phyloP scores from a whole-genome alignment of 2,797 vertebrate genomes.

The Spinibarbus caldwelli region DNA sequence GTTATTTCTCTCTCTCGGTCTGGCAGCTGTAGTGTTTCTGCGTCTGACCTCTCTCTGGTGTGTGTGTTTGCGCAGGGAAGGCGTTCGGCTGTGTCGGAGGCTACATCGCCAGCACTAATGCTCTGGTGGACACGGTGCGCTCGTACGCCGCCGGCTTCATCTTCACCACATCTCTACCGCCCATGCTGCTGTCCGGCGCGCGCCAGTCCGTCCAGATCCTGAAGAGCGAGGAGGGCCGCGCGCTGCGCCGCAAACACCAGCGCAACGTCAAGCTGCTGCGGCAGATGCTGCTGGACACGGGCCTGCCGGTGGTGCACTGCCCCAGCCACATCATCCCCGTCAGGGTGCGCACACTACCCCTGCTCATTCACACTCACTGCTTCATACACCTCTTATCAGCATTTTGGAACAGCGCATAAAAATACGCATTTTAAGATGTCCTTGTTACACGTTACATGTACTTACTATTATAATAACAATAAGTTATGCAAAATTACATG shows the following conservation, averaged over 20 bases:
- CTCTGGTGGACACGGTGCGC: slow-evolving; percentile 87
- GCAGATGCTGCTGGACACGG: slow-evolving; percentile 96
- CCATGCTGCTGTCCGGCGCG: slow-evolving; percentile 93
- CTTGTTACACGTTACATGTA: too few species aligned
- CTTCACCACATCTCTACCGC: slow-evolving; percentile 93
- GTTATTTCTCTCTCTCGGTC: too few species aligned
- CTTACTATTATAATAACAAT: too few species aligned
- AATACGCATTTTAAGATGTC: too few species aligned
- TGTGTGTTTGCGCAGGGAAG: slow-evolving; percentile 77
- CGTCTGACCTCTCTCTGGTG: background rate
- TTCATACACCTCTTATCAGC: too few species aligned
- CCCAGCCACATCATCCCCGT: slow-evolving; percentile 98
- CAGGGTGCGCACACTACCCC: slow-evolving; percentile 74
- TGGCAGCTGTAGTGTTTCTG: background rate
- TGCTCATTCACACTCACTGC: too few species aligned
- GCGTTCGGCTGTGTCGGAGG: slow-evolving; percentile 91
- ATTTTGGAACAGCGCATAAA: too few species aligned
- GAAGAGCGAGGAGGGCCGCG: slow-evolving; percentile 86
- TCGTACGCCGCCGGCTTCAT: slow-evolving; percentile 92
- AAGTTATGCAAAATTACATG: too few species aligned
- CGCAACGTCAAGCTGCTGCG: slow-evolving; percentile 94
- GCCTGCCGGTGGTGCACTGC: slow-evolving; percentile 93
- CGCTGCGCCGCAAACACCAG: slow-evolving; percentile 90
- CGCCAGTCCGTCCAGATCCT: slow-evolving; percentile 86
- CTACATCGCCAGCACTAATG: slow-evolving; percentile 84